Conservation (phyloP, 2,797 vertebrate genomes). For the Vireo griseus region DNA sequence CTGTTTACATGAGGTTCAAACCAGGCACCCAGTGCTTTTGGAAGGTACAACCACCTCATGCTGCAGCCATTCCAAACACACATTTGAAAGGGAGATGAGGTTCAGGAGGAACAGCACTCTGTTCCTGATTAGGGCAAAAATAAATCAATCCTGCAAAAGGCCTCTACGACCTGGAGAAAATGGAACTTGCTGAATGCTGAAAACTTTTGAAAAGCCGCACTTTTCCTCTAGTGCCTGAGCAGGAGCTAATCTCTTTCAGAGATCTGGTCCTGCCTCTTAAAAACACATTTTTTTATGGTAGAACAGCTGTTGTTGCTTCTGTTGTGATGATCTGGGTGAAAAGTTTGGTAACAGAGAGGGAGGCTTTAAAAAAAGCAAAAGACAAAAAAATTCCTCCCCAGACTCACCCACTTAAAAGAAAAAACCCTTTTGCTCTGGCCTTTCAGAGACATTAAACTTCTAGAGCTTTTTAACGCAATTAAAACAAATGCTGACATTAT, state of each 20-base stretch:
- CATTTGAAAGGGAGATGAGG: background rate
- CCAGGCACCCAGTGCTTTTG: accelerated
- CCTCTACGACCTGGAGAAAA: background rate
- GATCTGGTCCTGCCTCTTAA: slow-evolving; percentile 53
- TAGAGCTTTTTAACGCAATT: slow-evolving; percentile 61
- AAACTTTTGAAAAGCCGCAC: slow-evolving; percentile 11
- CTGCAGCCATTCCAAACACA: background rate
- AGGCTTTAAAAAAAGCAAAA: slow-evolving; percentile 56
- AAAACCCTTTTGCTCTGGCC: slow-evolving; percentile 2
- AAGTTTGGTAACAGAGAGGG: slow-evolving; percentile 63
- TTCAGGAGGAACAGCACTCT: background rate
- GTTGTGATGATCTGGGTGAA: slow-evolving; percentile 61
- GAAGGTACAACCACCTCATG: background rate
- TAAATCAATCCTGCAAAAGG: background rate
- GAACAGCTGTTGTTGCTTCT: slow-evolving; percentile 58
- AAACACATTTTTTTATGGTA: slow-evolving; percentile 43
- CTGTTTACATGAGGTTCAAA: background rate
- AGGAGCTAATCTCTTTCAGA: slow-evolving; percentile 47
- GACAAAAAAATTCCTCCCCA: slow-evolving; percentile 21
- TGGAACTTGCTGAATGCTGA: background rate
- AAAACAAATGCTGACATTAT: slow-evolving; percentile 60
- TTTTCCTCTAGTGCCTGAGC: background rate
- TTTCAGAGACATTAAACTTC: slow-evolving; percentile 35
- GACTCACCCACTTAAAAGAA: slow-evolving; percentile 34
- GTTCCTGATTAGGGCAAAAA: background rate